A percentile compares a stretch with the other conserved stretches of the same genome.
Conservation (phyloP, 2,888 invertebrate genomes). For the Diaperis boleti region DNA sequence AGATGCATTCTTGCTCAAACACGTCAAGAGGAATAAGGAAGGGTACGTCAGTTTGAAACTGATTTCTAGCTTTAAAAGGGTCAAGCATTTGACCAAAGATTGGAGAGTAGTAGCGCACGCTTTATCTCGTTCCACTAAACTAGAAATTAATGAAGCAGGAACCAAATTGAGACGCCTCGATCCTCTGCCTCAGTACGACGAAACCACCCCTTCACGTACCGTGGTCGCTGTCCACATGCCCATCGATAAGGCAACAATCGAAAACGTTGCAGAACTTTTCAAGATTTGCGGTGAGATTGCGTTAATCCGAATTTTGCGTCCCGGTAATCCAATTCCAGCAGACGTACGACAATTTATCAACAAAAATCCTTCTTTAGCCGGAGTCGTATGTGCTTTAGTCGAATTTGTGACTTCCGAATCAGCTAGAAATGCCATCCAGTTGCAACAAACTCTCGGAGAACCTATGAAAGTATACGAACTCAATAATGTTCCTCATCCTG, state of each 20-base stretch:
- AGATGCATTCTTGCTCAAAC: constrained; percentile 95
- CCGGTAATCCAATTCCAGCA: constrained; percentile 90
- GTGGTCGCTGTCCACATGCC: constrained; percentile 90
- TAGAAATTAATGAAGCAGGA: constrained; percentile 91
- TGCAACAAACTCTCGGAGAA: constrained; percentile 72
- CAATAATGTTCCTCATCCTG: constrained; percentile 76
- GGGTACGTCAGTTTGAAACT: constrained; percentile 95
- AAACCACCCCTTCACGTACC: constrained; percentile 92
- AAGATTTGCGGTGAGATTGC: constrained; percentile 91
- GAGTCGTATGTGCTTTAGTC: constrained; percentile 88
- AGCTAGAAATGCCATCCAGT: constrained; percentile 83
- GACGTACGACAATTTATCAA: constrained; percentile 92
- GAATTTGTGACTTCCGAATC: constrained; percentile 91
- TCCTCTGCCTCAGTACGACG: constrained; percentile 89
- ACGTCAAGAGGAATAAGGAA: constrained; percentile 94
- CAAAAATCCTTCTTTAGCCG: constrained; percentile 89
- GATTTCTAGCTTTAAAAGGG: constrained; percentile 94
- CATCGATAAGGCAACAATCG: constrained; percentile 86
- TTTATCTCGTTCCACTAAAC: constrained; percentile 79
- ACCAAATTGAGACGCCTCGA: constrained; percentile 90
- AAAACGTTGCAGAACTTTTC: constrained; percentile 92
- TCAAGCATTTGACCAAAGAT: constrained; percentile 93
- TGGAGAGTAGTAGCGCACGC: constrained; percentile 94
- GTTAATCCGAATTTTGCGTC: constrained; percentile 86
- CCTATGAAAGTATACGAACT: constrained; percentile 81